Conservation (phyloP, 2,797 vertebrate genomes). For the Diplodus puntazzo region DNA sequence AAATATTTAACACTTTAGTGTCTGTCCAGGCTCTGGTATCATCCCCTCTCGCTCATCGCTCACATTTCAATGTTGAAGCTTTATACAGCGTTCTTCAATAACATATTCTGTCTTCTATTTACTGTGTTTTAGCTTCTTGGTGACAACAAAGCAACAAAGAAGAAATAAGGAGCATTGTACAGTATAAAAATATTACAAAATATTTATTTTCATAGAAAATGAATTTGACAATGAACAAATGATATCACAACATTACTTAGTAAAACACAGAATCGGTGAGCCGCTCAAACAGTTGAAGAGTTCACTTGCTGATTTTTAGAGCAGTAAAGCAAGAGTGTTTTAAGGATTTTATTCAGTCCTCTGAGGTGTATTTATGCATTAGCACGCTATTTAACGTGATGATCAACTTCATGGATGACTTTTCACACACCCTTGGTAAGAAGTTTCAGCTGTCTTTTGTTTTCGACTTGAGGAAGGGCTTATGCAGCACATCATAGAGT, state of each 20-base stretch:
- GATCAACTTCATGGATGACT: neutral
- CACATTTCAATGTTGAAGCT: neutral
- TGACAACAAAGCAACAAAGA: neutral
- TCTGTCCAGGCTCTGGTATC: no score
- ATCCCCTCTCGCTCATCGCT: no score
- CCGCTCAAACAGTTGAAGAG: neutral
- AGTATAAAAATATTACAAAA: slow-evolving; percentile 18
- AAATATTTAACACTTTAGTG: no score
- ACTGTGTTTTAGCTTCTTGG: neutral
- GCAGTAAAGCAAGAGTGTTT: neutral
- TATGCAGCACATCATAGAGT: slow-evolving; percentile 85
- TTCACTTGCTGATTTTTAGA: neutral
- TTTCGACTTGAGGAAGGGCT: slow-evolving; percentile 86
- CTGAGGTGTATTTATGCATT: neutral
- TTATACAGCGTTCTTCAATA: neutral
- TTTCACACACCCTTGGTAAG: neutral
- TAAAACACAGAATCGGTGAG: neutral
- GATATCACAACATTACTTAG: neutral
- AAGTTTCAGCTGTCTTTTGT: slow-evolving; percentile 74
- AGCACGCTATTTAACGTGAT: neutral
- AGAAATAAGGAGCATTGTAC: neutral
- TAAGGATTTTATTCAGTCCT: neutral
- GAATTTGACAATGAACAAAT: neutral
- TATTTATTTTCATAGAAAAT: slow-evolving; percentile 41
- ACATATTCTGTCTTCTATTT: no score